These are phyloP conservation scores for Myioborus melanocephalus DNA, from an alignment of 2,797 vertebrate genomes.

Conservation along the genomic window DNA sequence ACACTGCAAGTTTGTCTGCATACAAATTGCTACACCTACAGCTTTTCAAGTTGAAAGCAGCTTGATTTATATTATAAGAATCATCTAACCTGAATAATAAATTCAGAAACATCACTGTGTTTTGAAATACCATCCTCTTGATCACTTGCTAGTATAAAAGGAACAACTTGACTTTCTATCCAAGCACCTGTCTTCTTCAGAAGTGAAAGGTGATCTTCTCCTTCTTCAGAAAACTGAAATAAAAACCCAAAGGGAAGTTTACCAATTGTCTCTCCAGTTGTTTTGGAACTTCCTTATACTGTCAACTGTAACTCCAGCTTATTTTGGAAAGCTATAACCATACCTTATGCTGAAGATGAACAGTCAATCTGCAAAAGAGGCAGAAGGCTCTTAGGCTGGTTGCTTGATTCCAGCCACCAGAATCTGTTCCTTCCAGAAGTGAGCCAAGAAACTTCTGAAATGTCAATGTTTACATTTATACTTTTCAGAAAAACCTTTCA, in stretches of 20 bases:
- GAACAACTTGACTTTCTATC: slow-evolving; percentile 81
- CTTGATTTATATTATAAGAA: neutral
- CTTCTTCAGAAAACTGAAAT: slow-evolving; percentile 79
- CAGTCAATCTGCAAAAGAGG: slow-evolving; percentile 79
- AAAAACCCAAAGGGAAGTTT: neutral
- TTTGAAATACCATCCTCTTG: slow-evolving; percentile 61
- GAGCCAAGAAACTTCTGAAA: slow-evolving; percentile 77
- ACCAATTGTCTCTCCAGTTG: neutral
- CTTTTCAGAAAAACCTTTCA: neutral
- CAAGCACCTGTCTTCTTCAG: slow-evolving; percentile 82
- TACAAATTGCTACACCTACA: neutral
- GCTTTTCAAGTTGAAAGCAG: neutral
- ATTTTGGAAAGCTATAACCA: neutral
- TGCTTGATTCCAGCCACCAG: slow-evolving; percentile 61
- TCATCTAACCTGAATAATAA: slow-evolving; percentile 83
- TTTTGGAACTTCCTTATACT: neutral
- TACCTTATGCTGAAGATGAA: slow-evolving; percentile 88
- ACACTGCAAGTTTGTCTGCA: neutral
- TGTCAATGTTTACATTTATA: neutral
- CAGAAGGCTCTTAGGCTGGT: slow-evolving; percentile 82
- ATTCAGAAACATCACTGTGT: slow-evolving; percentile 68
- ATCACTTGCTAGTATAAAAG: slow-evolving; percentile 70
- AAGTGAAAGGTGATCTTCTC: slow-evolving; percentile 77
- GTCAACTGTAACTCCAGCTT: neutral
- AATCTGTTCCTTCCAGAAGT: slow-evolving; percentile 69